Evolutionary conservation across 2,888 invertebrate species (phyloP).

Genomic region (Drosophila anomalata): DNA sequence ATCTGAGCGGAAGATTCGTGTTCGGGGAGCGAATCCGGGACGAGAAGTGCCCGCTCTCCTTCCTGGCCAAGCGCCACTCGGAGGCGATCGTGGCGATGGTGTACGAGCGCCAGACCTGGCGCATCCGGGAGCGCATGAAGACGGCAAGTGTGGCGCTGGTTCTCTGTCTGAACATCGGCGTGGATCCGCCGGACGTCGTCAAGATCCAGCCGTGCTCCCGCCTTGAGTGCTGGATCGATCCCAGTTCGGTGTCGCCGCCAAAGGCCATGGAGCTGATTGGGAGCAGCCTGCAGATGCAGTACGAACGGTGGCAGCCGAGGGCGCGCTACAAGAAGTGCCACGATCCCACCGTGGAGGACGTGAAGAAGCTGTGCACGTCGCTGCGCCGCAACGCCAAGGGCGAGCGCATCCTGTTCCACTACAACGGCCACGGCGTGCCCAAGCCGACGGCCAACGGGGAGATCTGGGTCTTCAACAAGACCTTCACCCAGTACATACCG

Average conservation of each 20-base stretch:
- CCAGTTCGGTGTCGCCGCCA: constrained; percentile 92
- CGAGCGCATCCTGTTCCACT: constrained; percentile 98
- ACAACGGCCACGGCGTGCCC: constrained; percentile 99
- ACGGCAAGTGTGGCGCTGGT: constrained; percentile 99
- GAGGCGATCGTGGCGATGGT: constrained; percentile 89
- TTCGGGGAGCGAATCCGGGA: constrained; percentile 18
- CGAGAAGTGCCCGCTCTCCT: constrained; percentile 19
- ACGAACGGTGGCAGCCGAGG: constrained; percentile 99
- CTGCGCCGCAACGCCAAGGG: constrained; percentile 98
- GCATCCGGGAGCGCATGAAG: constrained; percentile 99
- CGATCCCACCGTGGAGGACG: constrained; percentile 99
- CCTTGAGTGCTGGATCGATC: constrained; percentile 98
- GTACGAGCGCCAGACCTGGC: constrained; percentile 91
- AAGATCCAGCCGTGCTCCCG: constrained; percentile 98
- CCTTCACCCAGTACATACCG: constrained; percentile 99
- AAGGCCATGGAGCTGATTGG: constrained; percentile 98
- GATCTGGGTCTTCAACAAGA: constrained; percentile 99
- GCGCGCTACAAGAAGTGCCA: constrained; percentile 98
- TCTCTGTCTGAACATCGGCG: constrained; percentile 98
- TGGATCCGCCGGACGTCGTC: constrained; percentile 99
- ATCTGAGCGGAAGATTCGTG: neutral
- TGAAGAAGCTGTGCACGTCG: constrained; percentile 97
- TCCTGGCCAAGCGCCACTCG: constrained; percentile 85
- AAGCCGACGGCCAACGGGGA: constrained; percentile 99
- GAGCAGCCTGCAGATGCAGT: constrained; percentile 95